Evolutionary conservation across 2,888 invertebrate species (phyloP), one percentile per base, ranked within the genome.

Genomic region (Myathropa florea): DNA sequence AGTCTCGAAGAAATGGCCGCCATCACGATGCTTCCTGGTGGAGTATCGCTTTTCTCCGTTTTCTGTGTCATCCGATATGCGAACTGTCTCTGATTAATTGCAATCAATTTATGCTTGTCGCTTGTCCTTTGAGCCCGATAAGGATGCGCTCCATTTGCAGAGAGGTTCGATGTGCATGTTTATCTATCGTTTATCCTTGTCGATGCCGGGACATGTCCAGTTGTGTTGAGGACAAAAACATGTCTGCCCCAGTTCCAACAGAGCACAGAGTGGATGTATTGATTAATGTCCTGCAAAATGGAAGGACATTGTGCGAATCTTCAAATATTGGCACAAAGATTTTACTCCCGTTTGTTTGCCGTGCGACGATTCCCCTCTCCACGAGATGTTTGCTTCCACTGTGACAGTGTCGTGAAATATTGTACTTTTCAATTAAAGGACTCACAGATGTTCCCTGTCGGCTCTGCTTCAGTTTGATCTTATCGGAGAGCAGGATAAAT

Each of bases 11-110:
- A 60, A 63, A 77, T 76, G 81, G 61, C 73, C 33, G 65, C 71
- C 46, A 23, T 72, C 72, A 68, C 24, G 46, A 57, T 67, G 67
- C 57, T 65, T 33, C 33, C 33, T 10, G 33, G 7, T 46, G 18
- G 77, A 77, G 60, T 79, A 75, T 68, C 76, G 68, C 33, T 67
- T 61, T 72, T 12, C 63, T 14, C 7, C 4, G 4, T 39, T n/a
- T 7, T 46, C 18, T 18, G 46, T 18, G 46, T 7, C 46, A 67
- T 6, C 68, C 33, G 80, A 82, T 68, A 81, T 70, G 68, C 53
- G 72, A 75, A 75, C 64, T 61, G 71, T 46, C 75, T 83, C 75
- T 83, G 82, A 86, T 86, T 86, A 86, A 86, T 86, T 83, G 78
- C 60, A 83, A 75, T 78, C 82, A 72, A 76, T 87, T 75, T 79